Evolutionary conservation across 2,113 vertebrate genomes (phyloP).

Genomic region (Bostrychus sinensis): DNA sequence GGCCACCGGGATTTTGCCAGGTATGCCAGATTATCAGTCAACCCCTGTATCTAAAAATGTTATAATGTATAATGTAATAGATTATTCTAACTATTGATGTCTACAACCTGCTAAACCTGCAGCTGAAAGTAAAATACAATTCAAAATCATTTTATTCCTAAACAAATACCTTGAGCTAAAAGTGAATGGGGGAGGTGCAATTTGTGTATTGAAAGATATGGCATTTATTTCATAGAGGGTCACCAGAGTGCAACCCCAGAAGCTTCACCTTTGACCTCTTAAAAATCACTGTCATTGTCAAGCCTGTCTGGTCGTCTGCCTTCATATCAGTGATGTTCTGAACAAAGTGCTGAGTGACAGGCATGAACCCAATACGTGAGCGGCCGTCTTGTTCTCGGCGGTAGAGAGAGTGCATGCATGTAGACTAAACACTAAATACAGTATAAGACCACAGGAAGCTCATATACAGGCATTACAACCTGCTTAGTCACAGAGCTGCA

Average conservation of each 20-base stretch:
- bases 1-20: no score
- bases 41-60: no score
- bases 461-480: slow-evolving; percentile 32
- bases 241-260: slow-evolving; percentile 25
- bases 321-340: slow-evolving; percentile 14
- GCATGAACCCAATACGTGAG: neutral
- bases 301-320: slow-evolving; percentile 19
- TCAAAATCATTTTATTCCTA: no score
- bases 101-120: no score
- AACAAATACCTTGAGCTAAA: no score
- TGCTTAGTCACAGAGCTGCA: slow-evolving; percentile 60
- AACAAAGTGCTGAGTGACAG: slow-evolving; percentile 29
- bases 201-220: slow-evolving; percentile 16
- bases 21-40: no score
- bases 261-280: slow-evolving; percentile 47
- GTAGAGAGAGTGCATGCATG: slow-evolving; percentile 19
- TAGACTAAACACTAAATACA: slow-evolving; percentile 34
- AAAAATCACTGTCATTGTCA: slow-evolving; percentile 51
- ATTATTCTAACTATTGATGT: no score
- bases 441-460: slow-evolving; percentile 18
- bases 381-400: slow-evolving; percentile 10
- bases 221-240: slow-evolving; percentile 36
- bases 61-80: no score
- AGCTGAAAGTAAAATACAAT: no score
- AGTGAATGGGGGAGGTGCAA: neutral